phyloP scores from a whole-genome alignment of 2,113 vertebrate species.

The Anarrhichthys ocellatus region DNA sequence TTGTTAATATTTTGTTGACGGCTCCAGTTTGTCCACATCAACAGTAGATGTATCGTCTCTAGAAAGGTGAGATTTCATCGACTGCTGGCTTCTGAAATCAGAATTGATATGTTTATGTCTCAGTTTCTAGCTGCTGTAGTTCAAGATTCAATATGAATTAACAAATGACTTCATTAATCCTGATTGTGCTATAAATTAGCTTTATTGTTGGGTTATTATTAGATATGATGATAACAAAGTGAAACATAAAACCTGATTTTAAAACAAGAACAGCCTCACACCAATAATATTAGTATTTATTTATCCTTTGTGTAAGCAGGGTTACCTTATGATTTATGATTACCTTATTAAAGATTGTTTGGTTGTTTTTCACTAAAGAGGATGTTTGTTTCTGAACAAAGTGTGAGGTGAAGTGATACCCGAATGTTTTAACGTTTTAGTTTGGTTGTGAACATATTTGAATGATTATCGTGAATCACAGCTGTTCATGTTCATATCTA shows the following conservation, averaged over 20 bases:
- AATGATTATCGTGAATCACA: no score
- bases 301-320: neutral
- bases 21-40: neutral
- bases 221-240: neutral
- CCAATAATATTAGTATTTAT: neutral
- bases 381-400: no score
- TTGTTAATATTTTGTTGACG: neutral
- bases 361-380: no score
- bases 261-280: neutral
- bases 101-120: neutral
- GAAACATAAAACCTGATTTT: neutral
- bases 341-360: no score
- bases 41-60: neutral
- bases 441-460: no score
- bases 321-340: neutral
- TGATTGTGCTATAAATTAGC: neutral
- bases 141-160: neutral
- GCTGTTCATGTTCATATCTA: no score
- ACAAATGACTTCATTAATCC: neutral
- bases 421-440: no score
- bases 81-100: neutral
- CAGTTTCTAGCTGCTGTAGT: neutral
- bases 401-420: no score
- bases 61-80: constrained; percentile 11
- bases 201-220: neutral